Evolutionary conservation across 2,797 vertebrate genomes (phyloP), one percentile per base, ranked within the genome.

Genomic region (Peromyscus nudipes): DNA sequence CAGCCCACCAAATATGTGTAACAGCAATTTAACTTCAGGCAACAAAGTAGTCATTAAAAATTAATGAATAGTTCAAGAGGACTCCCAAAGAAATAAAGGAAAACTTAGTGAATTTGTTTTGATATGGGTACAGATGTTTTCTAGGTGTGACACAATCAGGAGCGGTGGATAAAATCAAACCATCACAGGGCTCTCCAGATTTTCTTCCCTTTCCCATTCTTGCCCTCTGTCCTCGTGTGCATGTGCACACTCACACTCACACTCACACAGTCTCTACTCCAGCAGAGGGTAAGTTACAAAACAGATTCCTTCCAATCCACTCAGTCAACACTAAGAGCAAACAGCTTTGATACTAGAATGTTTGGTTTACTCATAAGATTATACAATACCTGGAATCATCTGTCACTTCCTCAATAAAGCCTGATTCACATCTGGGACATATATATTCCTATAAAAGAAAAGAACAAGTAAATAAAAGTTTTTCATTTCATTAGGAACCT

Each of bases 381-480:
- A n/a, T 86, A 92, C 86, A 52, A 97, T 98, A 99, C 99, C 99
- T 99, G 98, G 99, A 99, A 97, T 99, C 99, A 96, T 99, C 99
- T 19, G 99, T 99, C 98, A 99, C 99, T 98, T 99, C 99, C 97
- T 99, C 99, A 19, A 99, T 99, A 96, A 99, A 99, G 75, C 99
- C 99, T 0, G 99, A 99, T 93, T 99, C 99, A 97, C 99, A 99
- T 97, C 99, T 98, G 9, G 99, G 99, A 97, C 99, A 99, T 71
- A 99, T 99, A 95, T 99, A 99, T 93, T 99, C 99, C 99, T 99
- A 98, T 2, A 98, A 97, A 65, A 95, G 55, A 96, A 31, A 95
- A 79, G 65, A 95, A 98, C 69, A 98, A 94, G 62, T 29, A 97
- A 92, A 95, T 49, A 89, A 75, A 88, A 65, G 16, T 57, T 43